Evolutionary conservation across 2,888 invertebrate genomes (phyloP).

Genomic region (Heliconius hortense): DNA sequence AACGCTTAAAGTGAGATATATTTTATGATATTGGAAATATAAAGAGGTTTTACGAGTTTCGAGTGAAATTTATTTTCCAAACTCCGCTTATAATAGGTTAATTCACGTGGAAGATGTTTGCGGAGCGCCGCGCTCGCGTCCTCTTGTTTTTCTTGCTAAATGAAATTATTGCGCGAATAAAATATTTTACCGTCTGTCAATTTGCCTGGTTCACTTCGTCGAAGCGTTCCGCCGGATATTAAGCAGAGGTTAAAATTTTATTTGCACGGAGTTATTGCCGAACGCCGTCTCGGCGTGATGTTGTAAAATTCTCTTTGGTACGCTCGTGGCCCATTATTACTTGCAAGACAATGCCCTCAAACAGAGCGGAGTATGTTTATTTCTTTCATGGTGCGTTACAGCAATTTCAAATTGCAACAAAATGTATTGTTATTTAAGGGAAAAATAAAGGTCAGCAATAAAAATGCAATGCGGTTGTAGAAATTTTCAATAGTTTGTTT

Average conservation of each 20-base stretch:
- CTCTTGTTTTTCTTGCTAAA: slow-evolving; percentile 77
- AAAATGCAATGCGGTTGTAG: background rate
- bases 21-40: slow-evolving; percentile 45
- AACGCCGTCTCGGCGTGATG: slow-evolving; percentile 61
- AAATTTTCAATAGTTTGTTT: background rate
- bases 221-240: slow-evolving; percentile 72
- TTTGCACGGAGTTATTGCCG: slow-evolving; percentile 71
- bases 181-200: slow-evolving; percentile 82
- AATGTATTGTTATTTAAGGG: background rate
- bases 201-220: slow-evolving; percentile 66
- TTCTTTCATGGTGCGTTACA: slow-evolving; percentile 56
- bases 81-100: slow-evolving; percentile 75
- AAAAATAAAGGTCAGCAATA: background rate
- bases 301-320: slow-evolving; percentile 63
- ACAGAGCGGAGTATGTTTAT: slow-evolving; percentile 68
- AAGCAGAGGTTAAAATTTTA: slow-evolving; percentile 81
- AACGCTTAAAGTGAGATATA: slow-evolving; percentile 19
- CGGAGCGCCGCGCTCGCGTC: slow-evolving; percentile 53
- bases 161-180: slow-evolving; percentile 79
- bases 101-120: slow-evolving; percentile 76
- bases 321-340: slow-evolving; percentile 65
- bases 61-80: slow-evolving; percentile 68
- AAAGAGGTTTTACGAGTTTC: slow-evolving; percentile 59
- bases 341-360: slow-evolving; percentile 71
- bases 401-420: background rate